Evolutionary conservation across 2,797 vertebrate genomes (phyloP).

Genomic region (Perodicticus potto): DNA sequence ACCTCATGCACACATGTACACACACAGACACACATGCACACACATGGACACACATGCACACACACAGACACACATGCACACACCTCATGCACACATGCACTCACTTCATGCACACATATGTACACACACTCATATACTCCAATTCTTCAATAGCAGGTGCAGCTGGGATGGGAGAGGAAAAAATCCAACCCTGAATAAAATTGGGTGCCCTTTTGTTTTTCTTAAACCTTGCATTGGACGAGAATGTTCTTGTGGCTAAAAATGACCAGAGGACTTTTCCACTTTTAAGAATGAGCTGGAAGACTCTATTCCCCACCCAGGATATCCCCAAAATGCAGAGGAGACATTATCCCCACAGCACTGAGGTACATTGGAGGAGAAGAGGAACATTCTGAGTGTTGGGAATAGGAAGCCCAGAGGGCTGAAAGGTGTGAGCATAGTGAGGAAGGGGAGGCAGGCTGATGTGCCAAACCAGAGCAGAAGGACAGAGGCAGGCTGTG

Average conservation of each 20-base stretch:
- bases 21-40: not conserved
- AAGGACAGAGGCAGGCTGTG: not conserved
- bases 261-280: not conserved
- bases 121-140: not conserved
- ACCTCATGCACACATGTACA: too few species aligned
- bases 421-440: not conserved
- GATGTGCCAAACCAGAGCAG: not conserved
- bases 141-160: not conserved
- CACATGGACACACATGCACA: too few species aligned
- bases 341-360: not conserved
- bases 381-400: not conserved
- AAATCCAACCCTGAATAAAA: not conserved
- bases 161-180: not conserved
- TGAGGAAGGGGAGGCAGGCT: not conserved
- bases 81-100: too few species aligned
- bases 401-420: not conserved
- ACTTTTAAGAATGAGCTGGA: not conserved
- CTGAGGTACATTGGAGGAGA: not conserved
- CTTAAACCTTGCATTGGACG: not conserved
- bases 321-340: not conserved
- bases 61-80: not conserved
- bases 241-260: not conserved
- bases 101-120: not conserved
- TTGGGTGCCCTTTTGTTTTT: not conserved
- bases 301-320: not conserved